A percentile compares a stretch with the other conserved stretches of the same genome.
phyloP scores from a whole-genome alignment of 1,140 invertebrate genomes.

The Holcopasites calliopsidis region DNA sequence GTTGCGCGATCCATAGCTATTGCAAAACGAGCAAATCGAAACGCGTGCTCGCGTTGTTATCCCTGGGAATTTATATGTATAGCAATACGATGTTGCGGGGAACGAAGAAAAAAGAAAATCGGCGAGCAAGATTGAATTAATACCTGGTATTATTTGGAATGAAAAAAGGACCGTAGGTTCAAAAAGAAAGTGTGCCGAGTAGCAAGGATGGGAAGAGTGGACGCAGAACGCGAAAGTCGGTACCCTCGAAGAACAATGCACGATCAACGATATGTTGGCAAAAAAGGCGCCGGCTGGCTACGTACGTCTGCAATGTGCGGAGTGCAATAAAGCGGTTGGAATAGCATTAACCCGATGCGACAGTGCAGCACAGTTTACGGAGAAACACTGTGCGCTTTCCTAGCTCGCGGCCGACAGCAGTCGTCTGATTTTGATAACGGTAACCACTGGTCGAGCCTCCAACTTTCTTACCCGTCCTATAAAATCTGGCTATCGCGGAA shows the following conservation, averaged over 20 bases:
- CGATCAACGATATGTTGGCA: conserved; percentile 40
- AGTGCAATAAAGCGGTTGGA: conserved; percentile 37
- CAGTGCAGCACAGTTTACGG: conserved; percentile 37
- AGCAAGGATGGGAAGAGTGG: neutral
- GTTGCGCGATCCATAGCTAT: conserved; percentile 25
- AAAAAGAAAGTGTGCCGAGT: neutral
- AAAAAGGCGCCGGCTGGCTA: conserved; percentile 37
- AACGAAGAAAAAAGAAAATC: neutral
- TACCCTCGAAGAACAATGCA: conserved; percentile 20
- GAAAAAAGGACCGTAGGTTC: too few species aligned
- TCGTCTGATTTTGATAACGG: conserved; percentile 49
- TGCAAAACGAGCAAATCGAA: neutral
- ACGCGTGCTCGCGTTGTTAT: neutral
- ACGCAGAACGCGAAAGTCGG: conserved; percentile 45
- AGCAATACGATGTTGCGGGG: too few species aligned
- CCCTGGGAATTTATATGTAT: too few species aligned
- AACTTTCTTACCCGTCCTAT: too few species aligned
- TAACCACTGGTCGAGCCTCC: too few species aligned
- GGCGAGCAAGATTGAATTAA: neutral
- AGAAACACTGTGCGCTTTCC: conserved; percentile 46
- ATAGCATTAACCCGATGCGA: conserved; percentile 37
- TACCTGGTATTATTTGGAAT: neutral
- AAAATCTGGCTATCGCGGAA: too few species aligned
- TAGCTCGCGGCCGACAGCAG: conserved; percentile 21
- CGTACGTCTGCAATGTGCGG: neutral